A percentile compares a stretch with the other conserved stretches of the same genome.
Conservation (phyloP, 2,888 invertebrate species). For the Plagodis pulveraria region DNA sequence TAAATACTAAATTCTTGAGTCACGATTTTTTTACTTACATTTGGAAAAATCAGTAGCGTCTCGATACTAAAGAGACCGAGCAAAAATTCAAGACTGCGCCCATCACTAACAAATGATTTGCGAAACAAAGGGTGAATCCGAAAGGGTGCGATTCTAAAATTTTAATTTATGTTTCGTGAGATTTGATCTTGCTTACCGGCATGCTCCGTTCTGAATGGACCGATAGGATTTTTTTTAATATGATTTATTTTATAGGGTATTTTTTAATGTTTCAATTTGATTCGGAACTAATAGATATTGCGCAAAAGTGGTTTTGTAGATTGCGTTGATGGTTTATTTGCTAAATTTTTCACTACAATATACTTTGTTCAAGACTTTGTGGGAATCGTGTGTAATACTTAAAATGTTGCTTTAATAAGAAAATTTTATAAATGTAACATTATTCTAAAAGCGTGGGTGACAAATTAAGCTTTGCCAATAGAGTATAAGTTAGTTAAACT, state of each 20-base stretch:
- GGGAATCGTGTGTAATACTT: no score
- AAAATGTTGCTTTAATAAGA: no score
- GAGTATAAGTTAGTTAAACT: no score
- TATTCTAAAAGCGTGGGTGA: no score
- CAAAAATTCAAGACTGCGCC: not conserved
- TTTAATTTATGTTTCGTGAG: slow-evolving; percentile 84
- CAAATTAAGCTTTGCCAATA: no score
- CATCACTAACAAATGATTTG: slow-evolving; percentile 40
- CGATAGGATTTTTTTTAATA: slow-evolving; percentile 70
- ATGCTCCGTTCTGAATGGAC: slow-evolving; percentile 66
- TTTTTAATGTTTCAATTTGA: slow-evolving; percentile 56
- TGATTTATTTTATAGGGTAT: slow-evolving; percentile 73
- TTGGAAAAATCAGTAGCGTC: no score
- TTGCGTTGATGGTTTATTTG: slow-evolving; percentile 2
- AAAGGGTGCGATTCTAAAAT: slow-evolving; percentile 72
- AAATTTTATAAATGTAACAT: no score
- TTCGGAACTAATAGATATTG: slow-evolving; percentile 45
- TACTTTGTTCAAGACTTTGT: no score
- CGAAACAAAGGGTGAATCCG: slow-evolving; percentile 61
- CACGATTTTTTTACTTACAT: no score
- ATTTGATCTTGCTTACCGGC: slow-evolving; percentile 80
- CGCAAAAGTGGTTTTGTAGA: slow-evolving; percentile 27
- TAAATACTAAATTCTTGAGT: no score
- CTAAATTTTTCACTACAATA: not conserved
- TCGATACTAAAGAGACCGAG: no score